Conservation (phyloP, 2,888 invertebrate genomes). For the Muschampia plurimacula region DNA sequence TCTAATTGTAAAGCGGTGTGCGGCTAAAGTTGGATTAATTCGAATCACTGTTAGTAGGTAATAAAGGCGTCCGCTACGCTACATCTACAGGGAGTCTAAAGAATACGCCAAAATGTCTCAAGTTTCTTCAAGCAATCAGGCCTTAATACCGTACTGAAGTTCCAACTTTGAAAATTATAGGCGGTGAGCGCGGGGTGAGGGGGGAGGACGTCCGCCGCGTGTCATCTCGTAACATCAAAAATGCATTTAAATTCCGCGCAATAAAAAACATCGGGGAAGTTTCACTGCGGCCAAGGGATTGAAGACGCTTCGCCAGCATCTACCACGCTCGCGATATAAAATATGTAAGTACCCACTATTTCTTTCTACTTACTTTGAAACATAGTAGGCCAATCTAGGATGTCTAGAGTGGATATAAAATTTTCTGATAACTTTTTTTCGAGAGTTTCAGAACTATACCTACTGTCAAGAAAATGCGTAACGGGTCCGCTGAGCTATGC, state of each 20-base stretch:
- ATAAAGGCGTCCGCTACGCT: constrained; percentile 80
- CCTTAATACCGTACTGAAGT: constrained; percentile 86
- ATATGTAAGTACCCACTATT: constrained; percentile 65
- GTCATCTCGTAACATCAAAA: constrained; percentile 87
- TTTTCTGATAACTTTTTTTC: not conserved
- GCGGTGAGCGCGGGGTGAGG: constrained; percentile 67
- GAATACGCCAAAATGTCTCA: constrained; percentile 85
- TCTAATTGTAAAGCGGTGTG: constrained; percentile 36
- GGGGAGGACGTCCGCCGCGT: constrained; percentile 82
- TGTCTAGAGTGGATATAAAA: constrained; percentile 18
- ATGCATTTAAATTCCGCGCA: constrained; percentile 86
- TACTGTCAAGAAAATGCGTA: not conserved
- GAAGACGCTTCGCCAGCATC: constrained; percentile 61
- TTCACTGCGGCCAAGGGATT: constrained; percentile 79
- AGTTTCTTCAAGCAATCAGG: constrained; percentile 86
- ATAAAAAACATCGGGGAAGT: constrained; percentile 85
- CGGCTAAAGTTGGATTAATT: constrained; percentile 71
- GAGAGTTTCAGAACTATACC: not conserved
- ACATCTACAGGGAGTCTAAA: constrained; percentile 82
- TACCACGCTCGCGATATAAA: constrained; percentile 67
- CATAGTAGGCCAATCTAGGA: constrained; percentile 43
- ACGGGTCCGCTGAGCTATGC: too few species aligned
- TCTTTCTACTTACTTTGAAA: constrained; percentile 45
- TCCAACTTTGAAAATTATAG: constrained; percentile 85
- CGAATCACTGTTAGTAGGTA: constrained; percentile 77